These are phyloP conservation scores for Falco punctatus DNA, from an alignment of 2,113 vertebrate species.

Conservation along the genomic window DNA sequence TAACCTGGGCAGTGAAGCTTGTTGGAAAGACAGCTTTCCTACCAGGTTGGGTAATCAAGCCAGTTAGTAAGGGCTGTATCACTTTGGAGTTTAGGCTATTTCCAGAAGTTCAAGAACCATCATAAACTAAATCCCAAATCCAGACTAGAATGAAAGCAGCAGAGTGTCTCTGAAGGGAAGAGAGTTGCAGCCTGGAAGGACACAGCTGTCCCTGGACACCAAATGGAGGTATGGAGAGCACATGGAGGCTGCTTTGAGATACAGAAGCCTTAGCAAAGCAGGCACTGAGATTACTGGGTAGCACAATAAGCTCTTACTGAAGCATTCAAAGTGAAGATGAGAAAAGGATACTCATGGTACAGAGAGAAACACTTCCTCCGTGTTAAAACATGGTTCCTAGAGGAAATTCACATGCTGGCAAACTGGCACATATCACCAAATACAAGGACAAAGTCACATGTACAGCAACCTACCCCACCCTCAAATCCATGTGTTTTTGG, in stretches of 20 bases:
- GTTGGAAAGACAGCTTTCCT: not conserved
- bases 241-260: not conserved
- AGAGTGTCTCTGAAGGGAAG: not conserved
- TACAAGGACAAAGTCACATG: not conserved
- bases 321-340: not conserved
- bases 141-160: not conserved
- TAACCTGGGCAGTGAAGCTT: not conserved
- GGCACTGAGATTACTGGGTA: not conserved
- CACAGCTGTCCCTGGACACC: not conserved
- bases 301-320: not conserved
- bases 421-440: not conserved
- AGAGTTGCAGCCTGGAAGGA: not conserved
- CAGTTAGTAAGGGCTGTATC: not conserved
- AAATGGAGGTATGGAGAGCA: not conserved
- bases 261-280: not conserved
- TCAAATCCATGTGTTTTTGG: fast-evolving
- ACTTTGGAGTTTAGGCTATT: not conserved
- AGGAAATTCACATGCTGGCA: not conserved
- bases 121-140: not conserved
- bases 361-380: not conserved
- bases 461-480: not conserved
- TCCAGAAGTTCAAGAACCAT: not conserved
- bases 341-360: not conserved
- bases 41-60: not conserved
- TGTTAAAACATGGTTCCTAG: not conserved